Percentiles rank a stretch among this genome's conserved stretches.
phyloP scores from a whole-genome alignment of 2,797 vertebrate genomes.

The Natrix natrix region DNA sequence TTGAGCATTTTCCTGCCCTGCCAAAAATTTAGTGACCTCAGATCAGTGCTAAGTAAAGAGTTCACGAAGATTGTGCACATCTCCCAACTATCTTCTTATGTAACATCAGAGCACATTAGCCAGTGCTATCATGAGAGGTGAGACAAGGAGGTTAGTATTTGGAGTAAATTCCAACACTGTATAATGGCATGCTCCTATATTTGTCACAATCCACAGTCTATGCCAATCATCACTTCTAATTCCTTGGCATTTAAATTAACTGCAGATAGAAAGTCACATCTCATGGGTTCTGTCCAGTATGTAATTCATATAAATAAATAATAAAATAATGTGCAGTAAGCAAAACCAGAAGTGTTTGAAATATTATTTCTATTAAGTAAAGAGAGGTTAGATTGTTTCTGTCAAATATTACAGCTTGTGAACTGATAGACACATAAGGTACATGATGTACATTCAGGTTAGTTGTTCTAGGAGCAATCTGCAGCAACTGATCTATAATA shows the following conservation, averaged over 20 bases:
- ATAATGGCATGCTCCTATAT: background rate
- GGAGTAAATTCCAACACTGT: background rate
- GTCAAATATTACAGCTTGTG: background rate
- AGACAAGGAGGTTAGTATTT: background rate
- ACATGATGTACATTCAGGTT: background rate
- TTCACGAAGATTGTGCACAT: background rate
- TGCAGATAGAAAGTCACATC: background rate
- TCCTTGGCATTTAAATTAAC: background rate
- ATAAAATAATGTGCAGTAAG: background rate
- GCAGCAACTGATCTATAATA: background rate
- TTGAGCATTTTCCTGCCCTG: background rate
- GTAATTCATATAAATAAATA: background rate
- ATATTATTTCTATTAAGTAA: background rate
- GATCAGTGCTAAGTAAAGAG: background rate
- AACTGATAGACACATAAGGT: background rate
- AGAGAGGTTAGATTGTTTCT: background rate
- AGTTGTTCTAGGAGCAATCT: background rate
- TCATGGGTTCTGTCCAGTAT: background rate
- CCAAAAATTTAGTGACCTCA: background rate
- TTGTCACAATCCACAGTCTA: background rate
- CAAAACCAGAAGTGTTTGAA: background rate
- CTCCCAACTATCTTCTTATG: background rate
- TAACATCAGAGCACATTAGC: background rate
- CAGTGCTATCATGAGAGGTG: background rate
- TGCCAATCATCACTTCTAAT: background rate